Evolutionary conservation across 2,113 vertebrate species (phyloP), one percentile per base, ranked within the genome.

Genomic region (Okapia johnstoni): DNA sequence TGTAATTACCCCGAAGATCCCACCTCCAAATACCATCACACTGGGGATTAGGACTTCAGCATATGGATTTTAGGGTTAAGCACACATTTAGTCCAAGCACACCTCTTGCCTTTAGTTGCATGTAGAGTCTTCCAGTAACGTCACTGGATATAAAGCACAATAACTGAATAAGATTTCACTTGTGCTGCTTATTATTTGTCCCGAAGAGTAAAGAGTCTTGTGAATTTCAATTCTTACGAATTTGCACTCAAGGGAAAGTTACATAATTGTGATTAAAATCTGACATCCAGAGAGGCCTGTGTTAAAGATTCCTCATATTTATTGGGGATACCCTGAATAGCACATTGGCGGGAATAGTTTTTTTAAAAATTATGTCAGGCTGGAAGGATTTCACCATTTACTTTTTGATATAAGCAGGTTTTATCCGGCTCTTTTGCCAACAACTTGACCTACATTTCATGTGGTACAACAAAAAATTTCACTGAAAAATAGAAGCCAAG

Each of bases 391-490:
- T 90, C 73, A 66, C 76, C 55, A 60, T 90, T 92, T 94, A 95
- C 54, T 63, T 87, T 89, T 77, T 61, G n/a, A 61, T 88, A 89
- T 95, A 97, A 98, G 96, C 98, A 97, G 83, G 86, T 94, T 97
- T 92, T 97, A 95, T 93, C 94, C 7, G 7, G 57, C 73, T 94
- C 85, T 97, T 43, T 43, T 94, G 96, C 58, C 88, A 96, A 89
- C 88, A 95, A 94, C 91, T 95, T 98, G 97, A 97, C 95, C 97
- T 96, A 97, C 77, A 97, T 96, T 97, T 97, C 61, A 14, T 57
- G 91, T 87, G 63, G 36, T 80, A 96, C 79, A 55, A 91, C 77
- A 96, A 77, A 52, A 89, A 70, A 61, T 33, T 81, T 57, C 84
- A 85, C 60, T 89, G 40, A 91, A 91, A 95, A 86, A 81, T 23